Evolutionary conservation across 2,113 vertebrate genomes (phyloP), one percentile per base, ranked within the genome.

Genomic region (Dromaius novaehollandiae): DNA sequence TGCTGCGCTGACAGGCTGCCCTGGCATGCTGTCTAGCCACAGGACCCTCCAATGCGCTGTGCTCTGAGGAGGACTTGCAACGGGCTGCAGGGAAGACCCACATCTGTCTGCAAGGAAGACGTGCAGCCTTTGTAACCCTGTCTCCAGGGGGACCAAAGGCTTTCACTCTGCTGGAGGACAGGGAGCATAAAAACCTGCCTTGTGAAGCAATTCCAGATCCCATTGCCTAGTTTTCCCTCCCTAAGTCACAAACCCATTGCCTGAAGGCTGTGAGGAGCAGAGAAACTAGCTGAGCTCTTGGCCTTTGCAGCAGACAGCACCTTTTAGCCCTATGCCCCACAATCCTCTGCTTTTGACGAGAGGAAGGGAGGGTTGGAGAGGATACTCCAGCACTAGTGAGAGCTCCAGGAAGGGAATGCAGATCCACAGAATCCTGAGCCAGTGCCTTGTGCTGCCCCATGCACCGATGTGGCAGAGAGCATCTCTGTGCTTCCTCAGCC

Each of bases 321-420:
- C 66, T 20, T 48, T 44, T 48, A 34, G 44, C 24, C 4, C 16
- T 10, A 1, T 28, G 21, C 19, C 75, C 34, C 32, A 8, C 24
- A 21, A 20, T 30, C 63, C 24, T 9, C 1, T 1, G 6, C 24
- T 55, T 63, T 50, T 40, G 69, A 50, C 19, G 46, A 48, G 46
- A 19, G 46, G 30, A 40, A 2, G 24, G 7, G 28, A 46, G 19
- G 46, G 46, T 24, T 19, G 74, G 32, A 46, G 24, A 10, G 5
- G 56, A 34, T 5, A n/a, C 17, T 34, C 14, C 4, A 9, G 30
- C 20, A 34, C 20, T 6, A n/a, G 46, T 0, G 0, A 17, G 13
- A 18, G 20, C 26, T 28, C 21, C 1, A 2, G 24, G 26, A 19
- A 89, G 7, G 18, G n/a, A 53, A 30, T 13, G 5, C 17, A 40